Base-by-base conservation (phyloP, 1,140 invertebrate genomes). In the Probaryconus sp. region DNA sequence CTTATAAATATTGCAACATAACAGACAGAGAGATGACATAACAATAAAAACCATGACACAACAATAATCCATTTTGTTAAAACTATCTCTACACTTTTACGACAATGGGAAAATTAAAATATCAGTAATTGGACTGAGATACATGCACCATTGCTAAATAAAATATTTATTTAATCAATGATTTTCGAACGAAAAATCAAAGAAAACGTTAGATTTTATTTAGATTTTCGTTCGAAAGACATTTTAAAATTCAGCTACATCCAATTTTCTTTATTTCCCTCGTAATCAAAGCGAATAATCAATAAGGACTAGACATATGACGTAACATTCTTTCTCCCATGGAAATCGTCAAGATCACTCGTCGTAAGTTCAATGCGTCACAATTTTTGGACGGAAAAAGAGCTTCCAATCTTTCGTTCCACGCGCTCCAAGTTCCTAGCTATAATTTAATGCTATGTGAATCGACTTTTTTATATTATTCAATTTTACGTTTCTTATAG, bases 401-500 rank as follows among this genome's bases (percentile, higher is more conserved):
- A 31, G 21, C 21, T 63, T 48, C 45, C 37, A 55, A 51, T 61
- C 42, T 31, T 53, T 60, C 53, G 18, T 56, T 35, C 18, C 18
- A 50, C 30, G 48, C 17, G 50, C 30, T 5, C 9, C 13, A 13
- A 43, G 40, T 26, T 63, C 14, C 11, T 56, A 9, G n/a, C 43
- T 60, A 63, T 47, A 60, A 63, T 63, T 71, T 48, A 40, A 63
- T 56, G 42, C 43, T 58, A 58, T 18, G 4, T n/a, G 35, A 38
- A 51, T 60, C 33, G 20, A 53, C n/a, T 37, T 48, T 26, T 63
- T 37, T 33, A 30, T 26, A 40, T 72, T 63, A 85, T 33, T 85
- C 76, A 26, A 72, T 56, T 56, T 83, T 85, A 17, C 79, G 83
- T 60, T 87, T 86, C 45, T 84, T 85, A 38, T 81, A 79, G 5